These are phyloP conservation scores for Terrapene triunguis DNA, from an alignment of 2,113 vertebrate genomes.

Conservation along the genomic window DNA sequence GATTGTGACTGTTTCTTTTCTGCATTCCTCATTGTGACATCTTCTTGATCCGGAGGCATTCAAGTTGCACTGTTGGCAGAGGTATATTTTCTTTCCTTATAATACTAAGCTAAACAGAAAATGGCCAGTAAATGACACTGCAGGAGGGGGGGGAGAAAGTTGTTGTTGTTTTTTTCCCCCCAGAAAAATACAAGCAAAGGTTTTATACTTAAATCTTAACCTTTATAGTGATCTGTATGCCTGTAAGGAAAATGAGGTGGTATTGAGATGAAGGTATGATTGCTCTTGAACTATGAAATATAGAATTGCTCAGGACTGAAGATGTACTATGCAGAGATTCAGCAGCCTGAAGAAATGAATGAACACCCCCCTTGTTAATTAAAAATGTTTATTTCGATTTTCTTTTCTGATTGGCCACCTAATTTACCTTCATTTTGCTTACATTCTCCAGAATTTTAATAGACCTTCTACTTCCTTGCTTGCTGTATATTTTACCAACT, in stretches of 20 bases:
- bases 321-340: neutral
- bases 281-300: slow-evolving; percentile 12
- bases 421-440: neutral
- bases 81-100: slow-evolving; percentile 6
- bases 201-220: neutral
- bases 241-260: neutral
- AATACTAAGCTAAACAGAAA: neutral
- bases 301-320: neutral
- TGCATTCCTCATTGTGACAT: slow-evolving; percentile 40
- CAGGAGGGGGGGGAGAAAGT: slow-evolving; percentile 16
- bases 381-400: neutral
- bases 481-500: neutral
- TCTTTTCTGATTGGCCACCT: neutral
- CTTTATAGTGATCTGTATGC: neutral
- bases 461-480: neutral
- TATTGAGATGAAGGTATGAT: neutral
- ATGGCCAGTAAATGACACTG: neutral
- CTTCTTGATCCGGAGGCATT: slow-evolving; percentile 24
- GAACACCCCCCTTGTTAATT: neutral
- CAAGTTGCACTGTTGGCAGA: slow-evolving; percentile 15
- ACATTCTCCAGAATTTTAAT: slow-evolving; percentile 18
- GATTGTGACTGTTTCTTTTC: neutral
- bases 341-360: neutral
- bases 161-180: neutral
- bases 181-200: neutral